phyloP scores from a whole-genome alignment of 2,797 vertebrate species.

The Cirrhinus mrigala region DNA sequence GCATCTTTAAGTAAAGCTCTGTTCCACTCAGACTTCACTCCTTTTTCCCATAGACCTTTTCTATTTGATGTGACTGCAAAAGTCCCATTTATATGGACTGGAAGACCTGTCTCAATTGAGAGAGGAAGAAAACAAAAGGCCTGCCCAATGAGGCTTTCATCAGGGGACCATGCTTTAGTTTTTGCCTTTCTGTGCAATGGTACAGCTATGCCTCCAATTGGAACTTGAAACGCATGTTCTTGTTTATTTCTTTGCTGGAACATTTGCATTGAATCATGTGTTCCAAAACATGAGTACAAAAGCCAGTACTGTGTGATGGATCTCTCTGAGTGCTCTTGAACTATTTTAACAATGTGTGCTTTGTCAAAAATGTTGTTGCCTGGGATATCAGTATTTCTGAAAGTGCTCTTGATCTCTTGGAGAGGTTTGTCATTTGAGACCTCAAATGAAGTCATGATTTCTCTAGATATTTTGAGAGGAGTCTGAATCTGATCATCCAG shows the following conservation, averaged over 20 bases:
- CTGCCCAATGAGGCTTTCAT: conserved; percentile 70
- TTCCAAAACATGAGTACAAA: conserved; percentile 82
- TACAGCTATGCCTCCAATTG: conserved; percentile 82
- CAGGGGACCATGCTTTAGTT: conserved; percentile 68
- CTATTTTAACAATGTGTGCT: conserved; percentile 73
- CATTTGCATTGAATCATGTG: conserved; percentile 75
- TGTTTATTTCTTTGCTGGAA: conserved; percentile 63
- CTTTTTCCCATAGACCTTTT: conserved; percentile 83
- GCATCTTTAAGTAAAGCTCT: conserved; percentile 79
- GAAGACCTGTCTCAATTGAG: conserved; percentile 82
- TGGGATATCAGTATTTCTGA: conserved; percentile 49
- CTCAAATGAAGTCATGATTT: conserved; percentile 54
- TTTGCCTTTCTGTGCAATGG: conserved; percentile 72
- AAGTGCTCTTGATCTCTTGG: too few species aligned
- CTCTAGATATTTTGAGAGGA: conserved; percentile 68
- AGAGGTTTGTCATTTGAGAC: conserved; percentile 57
- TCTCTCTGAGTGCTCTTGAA: conserved; percentile 56
- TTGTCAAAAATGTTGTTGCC: conserved; percentile 68
- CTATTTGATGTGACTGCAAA: conserved; percentile 89
- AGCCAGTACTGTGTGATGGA: conserved; percentile 74
- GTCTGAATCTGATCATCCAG: conserved; percentile 66
- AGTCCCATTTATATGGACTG: conserved; percentile 84
- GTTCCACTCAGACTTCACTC: conserved; percentile 83
- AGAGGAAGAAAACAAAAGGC: conserved; percentile 89
- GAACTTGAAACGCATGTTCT: conserved; percentile 71